These are phyloP conservation scores for Drosophila ironensis DNA, from an alignment of 1,140 invertebrate genomes.

Conservation along the genomic window DNA sequence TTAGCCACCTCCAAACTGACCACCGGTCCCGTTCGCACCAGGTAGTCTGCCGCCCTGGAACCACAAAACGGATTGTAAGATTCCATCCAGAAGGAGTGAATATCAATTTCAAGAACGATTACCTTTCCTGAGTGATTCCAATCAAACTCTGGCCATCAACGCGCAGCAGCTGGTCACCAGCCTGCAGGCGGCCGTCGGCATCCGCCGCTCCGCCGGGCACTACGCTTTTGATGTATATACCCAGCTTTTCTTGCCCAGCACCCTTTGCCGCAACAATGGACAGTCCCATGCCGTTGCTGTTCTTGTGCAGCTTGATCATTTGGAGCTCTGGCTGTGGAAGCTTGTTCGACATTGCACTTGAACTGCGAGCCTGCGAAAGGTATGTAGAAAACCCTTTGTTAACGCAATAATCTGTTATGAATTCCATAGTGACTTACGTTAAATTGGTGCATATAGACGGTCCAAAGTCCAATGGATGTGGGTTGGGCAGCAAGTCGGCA, in stretches of 20 bases:
- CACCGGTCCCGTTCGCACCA: conserved; percentile 95
- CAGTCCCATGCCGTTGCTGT: conserved; percentile 95
- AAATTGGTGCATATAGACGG: conserved; percentile 92
- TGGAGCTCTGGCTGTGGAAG: conserved; percentile 86
- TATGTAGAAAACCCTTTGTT: too few relatives aligned
- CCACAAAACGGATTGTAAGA: background rate
- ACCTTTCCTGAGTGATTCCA: conserved; percentile 97
- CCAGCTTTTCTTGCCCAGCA: conserved; percentile 88
- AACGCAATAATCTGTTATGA: too few relatives aligned
- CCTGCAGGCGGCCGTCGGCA: conserved; percentile 95
- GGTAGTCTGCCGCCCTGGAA: conserved; percentile 94
- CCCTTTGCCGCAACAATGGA: conserved; percentile 96
- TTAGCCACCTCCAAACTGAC: conserved; percentile 98
- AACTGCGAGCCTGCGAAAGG: conserved; percentile 84
- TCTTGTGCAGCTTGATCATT: conserved; percentile 95
- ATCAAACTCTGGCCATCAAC: conserved; percentile 98
- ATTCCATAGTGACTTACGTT: conserved; percentile 83
- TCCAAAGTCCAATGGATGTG: conserved; percentile 95
- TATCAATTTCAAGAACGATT: conserved; percentile 59
- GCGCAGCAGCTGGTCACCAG: conserved; percentile 98
- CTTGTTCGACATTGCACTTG: conserved; percentile 83
- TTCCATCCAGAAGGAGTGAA: background rate
- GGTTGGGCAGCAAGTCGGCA: conserved; percentile 95
- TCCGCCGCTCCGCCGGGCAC: conserved; percentile 97
- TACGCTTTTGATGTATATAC: conserved; percentile 99